Evolutionary conservation across 2,888 invertebrate species (phyloP), one percentile per base, ranked within the genome.

Genomic region (Eupithecia abbreviata): DNA sequence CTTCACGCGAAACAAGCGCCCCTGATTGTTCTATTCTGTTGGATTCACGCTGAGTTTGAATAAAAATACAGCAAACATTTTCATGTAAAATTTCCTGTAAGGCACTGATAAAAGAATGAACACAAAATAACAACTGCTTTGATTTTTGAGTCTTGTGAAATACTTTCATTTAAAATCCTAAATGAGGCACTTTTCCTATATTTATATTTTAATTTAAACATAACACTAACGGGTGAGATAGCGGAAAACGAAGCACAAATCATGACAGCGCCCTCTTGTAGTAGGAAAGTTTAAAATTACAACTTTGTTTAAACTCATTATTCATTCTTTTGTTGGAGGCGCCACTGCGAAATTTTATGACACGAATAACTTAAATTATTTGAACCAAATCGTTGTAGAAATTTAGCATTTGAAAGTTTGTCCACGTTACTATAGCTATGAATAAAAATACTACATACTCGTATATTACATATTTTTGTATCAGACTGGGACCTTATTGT

Each of bases 241-340:
- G 80, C 87, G 87, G 89, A 88, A 89, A 85, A 84, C 85, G 81
- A 85, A 87, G 86, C 91, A 91, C 91, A 92, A 91, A 90, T 91
- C 90, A 91, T 86, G 85, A 90, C 89, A 90, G 89, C 90, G 86
- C 85, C 83, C 88, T 85, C 88, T 89, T 90, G 88, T 90, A 91
- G 90, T 90, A 87, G 82, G 88, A 90, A 90, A 92, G 89, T 90
- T 91, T 88, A 89, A 92, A 92, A 91, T 90, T 88, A 85, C 87
- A 93, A 94, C 93, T 94, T 94, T 93, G 94, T 93, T 93, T 91
- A 90, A 92, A 91, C 90, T 91, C 90, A 93, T 94, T 93, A 93
- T 85, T 94, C 94, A 94, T 93, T 91, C 93, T 93, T 93, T 94
- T 94, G 94, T 93, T 92, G 86, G 90, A 88, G 88, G 87, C 89